phyloP scores from a whole-genome alignment of 2,888 invertebrate genomes.

The Oasisia sp. region DNA sequence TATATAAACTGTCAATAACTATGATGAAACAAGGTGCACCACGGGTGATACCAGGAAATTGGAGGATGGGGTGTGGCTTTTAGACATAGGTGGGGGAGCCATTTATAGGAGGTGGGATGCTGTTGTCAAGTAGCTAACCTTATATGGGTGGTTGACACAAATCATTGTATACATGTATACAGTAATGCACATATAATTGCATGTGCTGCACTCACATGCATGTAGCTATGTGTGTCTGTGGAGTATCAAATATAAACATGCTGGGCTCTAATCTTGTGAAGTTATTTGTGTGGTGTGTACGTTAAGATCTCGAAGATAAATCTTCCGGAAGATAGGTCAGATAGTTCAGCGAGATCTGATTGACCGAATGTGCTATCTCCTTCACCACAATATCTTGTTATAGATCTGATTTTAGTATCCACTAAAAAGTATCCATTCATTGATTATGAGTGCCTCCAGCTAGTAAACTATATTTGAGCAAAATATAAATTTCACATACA shows the following conservation, averaged over 20 bases:
- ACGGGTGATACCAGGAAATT: too few species aligned
- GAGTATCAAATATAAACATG: neutral
- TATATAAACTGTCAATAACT: too few species aligned
- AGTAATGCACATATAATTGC: neutral
- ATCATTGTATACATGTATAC: too few species aligned
- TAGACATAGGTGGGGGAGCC: too few species aligned
- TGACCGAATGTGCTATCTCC: neutral
- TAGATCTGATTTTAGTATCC: neutral
- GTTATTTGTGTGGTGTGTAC: neutral
- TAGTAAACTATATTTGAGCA: neutral
- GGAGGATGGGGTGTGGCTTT: too few species aligned
- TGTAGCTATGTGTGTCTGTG: too few species aligned
- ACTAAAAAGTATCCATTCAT: neutral
- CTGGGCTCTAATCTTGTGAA: neutral
- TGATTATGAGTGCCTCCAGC: neutral
- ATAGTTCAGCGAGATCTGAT: neutral
- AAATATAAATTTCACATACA: neutral
- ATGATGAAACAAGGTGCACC: too few species aligned
- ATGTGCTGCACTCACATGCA: too few species aligned
- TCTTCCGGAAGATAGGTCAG: slow-evolving; percentile 1
- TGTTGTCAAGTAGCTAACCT: too few species aligned
- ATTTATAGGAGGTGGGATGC: too few species aligned
- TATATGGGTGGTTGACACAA: too few species aligned
- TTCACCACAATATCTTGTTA: neutral
- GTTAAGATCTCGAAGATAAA: neutral